Base-by-base conservation (phyloP, 1,140 invertebrate species). In the Andricus grossulariae region DNA sequence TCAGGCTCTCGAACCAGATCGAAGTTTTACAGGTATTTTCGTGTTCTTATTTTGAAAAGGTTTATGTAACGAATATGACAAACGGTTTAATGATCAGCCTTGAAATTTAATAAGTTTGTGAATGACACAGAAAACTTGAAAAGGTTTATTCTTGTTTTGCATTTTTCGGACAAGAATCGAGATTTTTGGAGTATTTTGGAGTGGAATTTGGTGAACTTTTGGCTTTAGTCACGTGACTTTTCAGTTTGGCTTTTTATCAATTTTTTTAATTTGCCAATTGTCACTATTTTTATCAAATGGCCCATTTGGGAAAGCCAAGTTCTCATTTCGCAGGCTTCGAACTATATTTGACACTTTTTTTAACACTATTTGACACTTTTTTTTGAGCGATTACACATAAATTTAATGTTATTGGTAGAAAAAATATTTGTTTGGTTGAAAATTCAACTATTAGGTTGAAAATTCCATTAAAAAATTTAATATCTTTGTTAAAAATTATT, bases 1-100 rank as follows among this genome's bases (percentile, higher is more conserved):
- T 91, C 73, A 87, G 88, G 57, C 51, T 92, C 7, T 84, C 88
- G 21, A 89, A 77, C 80, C 88, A 90, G 21, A 73, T 91, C 7
- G 91, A 92, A 79, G 74, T 81, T 10, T 72, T 91, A 50, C 90
- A 91, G 91, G 91, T 92, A 89, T 78, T 81, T 77, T 78, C 73
- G 21, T 15, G 78, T 50, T 72, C 6, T 51, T 32, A 75, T 55
- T 76, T 25, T 74, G 16, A 11, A 45, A 45, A 45, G 12, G 79
- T 16, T 60, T 71, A 77, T 55, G 32, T 70, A 71, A 50, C 8
- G 73, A 77, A 66, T 73, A 79, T 66, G 66, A 3, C 57, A 71
- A 73, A 78, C 45, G 19, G 72, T 50, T 50, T 72, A 11, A 45
- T 45, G 39, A 45, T 45, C 39, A 45, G 3, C 13, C 13, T 16